Conservation (phyloP, 2,113 vertebrate species). For the Etheostoma spectabile region DNA sequence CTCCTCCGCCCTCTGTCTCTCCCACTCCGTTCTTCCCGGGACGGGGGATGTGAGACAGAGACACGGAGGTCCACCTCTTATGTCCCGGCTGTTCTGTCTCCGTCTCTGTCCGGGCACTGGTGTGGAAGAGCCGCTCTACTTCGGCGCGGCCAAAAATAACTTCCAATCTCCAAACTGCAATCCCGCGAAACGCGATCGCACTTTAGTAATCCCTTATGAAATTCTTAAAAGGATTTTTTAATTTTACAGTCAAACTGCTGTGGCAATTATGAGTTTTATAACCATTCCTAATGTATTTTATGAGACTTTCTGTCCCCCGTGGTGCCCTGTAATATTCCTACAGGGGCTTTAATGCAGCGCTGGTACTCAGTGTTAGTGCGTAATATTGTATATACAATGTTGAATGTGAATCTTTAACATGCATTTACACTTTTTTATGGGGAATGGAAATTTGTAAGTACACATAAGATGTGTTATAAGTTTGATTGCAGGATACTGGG, state of each 20-base stretch:
- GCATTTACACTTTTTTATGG: background rate
- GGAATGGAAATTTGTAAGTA: background rate
- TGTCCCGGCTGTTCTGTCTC: slow-evolving; percentile 22
- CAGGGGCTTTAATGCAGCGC: background rate
- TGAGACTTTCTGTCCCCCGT: background rate
- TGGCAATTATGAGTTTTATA: background rate
- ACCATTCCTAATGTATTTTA: slow-evolving; percentile 8
- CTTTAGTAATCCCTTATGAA: slow-evolving; percentile 33
- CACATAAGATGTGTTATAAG: background rate
- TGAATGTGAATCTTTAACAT: background rate
- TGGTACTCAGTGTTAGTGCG: background rate
- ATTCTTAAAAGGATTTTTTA: background rate
- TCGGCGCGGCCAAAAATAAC: slow-evolving; percentile 72
- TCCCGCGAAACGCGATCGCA: slow-evolving; percentile 21
- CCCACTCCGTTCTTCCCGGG: slow-evolving; percentile 35
- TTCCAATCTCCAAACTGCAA: slow-evolving; percentile 64
- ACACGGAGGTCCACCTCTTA: slow-evolving; percentile 37
- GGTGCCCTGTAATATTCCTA: background rate
- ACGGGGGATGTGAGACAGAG: slow-evolving; percentile 30
- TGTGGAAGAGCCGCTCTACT: slow-evolving; percentile 69
- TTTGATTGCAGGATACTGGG: background rate
- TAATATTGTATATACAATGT: background rate
- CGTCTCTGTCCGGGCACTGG: slow-evolving; percentile 59
- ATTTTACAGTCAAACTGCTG: background rate
- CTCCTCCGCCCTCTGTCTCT: slow-evolving; percentile 18